phyloP scores from a whole-genome alignment of 2,888 invertebrate species.

The Nowickia ferox region DNA sequence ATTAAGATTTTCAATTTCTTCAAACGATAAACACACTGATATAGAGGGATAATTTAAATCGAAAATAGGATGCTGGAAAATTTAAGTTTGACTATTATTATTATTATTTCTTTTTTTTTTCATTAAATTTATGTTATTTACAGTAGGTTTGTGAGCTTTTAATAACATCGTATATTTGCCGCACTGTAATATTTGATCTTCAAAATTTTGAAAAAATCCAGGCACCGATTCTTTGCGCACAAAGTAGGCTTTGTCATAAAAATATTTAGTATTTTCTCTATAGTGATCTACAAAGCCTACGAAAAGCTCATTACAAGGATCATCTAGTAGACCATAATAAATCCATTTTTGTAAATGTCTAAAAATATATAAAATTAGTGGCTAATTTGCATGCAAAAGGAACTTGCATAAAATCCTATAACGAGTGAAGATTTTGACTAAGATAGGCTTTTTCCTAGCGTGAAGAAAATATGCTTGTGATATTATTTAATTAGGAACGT shows the following conservation, averaged over 20 bases:
- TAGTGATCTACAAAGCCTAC: constrained; percentile 83
- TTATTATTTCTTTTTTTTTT: neutral
- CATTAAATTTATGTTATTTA: constrained; percentile 78
- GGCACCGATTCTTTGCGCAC: constrained; percentile 84
- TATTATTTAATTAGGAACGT: too few species aligned
- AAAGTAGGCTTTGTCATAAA: constrained; percentile 81
- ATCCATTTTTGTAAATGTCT: constrained; percentile 90
- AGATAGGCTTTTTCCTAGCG: neutral
- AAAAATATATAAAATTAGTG: constrained; percentile 14
- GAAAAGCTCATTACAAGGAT: constrained; percentile 93
- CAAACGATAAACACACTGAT: constrained; percentile 79
- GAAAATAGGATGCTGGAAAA: constrained; percentile 79
- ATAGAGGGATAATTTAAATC: constrained; percentile 78
- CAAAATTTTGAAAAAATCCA: constrained; percentile 87
- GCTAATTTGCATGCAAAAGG: too few species aligned
- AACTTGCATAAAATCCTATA: neutral
- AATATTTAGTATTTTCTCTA: constrained; percentile 80
- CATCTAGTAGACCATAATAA: constrained; percentile 92
- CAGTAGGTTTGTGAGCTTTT: constrained; percentile 88
- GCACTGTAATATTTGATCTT: constrained; percentile 88
- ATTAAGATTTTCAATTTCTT: constrained; percentile 76
- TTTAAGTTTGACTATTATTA: neutral
- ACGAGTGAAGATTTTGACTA: neutral
- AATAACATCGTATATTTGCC: constrained; percentile 90
- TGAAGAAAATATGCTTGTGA: neutral